These are phyloP conservation scores for Hydrocynus forskahlii DNA, from an alignment of 2,797 vertebrate genomes.

Conservation along the genomic window DNA sequence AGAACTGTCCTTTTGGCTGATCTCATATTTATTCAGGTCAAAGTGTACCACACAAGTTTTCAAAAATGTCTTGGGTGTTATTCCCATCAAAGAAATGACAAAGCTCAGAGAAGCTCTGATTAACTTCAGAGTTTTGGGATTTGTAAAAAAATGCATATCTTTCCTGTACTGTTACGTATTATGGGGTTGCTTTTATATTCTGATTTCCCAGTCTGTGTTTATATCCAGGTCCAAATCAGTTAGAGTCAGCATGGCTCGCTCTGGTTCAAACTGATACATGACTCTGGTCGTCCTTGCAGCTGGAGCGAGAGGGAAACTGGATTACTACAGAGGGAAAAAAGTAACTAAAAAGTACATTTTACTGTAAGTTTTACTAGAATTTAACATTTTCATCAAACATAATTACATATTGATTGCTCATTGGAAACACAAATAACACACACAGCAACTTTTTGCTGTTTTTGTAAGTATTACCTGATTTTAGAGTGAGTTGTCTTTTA, in stretches of 20 bases:
- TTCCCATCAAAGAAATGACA: background rate
- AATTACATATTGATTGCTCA: background rate
- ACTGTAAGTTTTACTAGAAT: background rate
- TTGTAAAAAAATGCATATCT: background rate
- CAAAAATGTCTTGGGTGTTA: background rate
- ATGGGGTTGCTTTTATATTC: slow-evolving; percentile 47
- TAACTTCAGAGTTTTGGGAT: background rate
- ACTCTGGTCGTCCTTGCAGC: slow-evolving; percentile 46
- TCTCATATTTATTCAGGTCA: background rate
- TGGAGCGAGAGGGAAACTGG: slow-evolving; percentile 44
- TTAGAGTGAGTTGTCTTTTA: slow-evolving; percentile 56
- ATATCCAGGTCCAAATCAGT: slow-evolving; percentile 65
- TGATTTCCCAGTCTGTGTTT: slow-evolving; percentile 73
- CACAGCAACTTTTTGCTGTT: no score
- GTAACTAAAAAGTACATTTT: background rate
- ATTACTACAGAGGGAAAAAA: slow-evolving; percentile 21
- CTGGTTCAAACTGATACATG: slow-evolving; percentile 61
- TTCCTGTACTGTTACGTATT: background rate
- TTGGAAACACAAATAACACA: background rate
- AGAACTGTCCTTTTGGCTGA: background rate
- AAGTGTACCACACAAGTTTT: background rate
- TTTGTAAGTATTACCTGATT: slow-evolving; percentile 63
- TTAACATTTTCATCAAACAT: background rate
- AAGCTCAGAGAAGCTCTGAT: background rate
- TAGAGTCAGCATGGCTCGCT: slow-evolving; percentile 62